Percentiles rank a stretch among this genome's conserved stretches.
Conservation (phyloP, 2,113 vertebrate genomes). For the Urocynchramus pylzowi region DNA sequence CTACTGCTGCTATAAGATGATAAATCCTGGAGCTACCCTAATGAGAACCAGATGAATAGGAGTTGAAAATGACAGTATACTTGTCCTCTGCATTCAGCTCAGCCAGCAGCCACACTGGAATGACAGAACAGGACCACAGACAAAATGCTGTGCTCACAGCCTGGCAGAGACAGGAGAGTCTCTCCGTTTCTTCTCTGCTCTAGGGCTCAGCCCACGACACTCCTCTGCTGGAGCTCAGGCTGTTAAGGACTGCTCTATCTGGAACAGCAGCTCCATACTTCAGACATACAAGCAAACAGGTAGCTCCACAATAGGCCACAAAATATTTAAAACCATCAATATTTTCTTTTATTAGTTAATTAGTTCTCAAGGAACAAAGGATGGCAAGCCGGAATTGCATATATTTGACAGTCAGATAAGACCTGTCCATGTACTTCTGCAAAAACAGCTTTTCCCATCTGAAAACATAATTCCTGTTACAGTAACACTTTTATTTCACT, state of each 20-base stretch:
- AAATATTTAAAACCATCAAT: background rate
- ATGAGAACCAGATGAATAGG: background rate
- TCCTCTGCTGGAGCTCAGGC: background rate
- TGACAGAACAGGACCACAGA: background rate
- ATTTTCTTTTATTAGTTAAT: background rate
- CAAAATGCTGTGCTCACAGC: background rate
- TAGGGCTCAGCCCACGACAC: background rate
- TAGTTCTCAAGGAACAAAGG: background rate
- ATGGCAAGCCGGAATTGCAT: background rate
- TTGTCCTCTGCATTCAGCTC: background rate
- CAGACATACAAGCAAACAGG: background rate
- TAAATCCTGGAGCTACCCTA: background rate
- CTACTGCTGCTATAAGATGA: background rate
- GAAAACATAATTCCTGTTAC: background rate
- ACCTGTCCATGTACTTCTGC: background rate
- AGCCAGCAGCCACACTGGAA: background rate
- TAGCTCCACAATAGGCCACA: background rate
- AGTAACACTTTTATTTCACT: background rate
- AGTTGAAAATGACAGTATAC: background rate
- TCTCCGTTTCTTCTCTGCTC: background rate
- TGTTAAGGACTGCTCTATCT: background rate
- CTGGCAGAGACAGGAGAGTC: background rate
- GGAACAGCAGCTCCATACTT: background rate
- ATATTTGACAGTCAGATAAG: background rate
- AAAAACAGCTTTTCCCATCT: background rate